Conservation (phyloP, 2,797 vertebrate species). For the Epinephelus coioides region DNA sequence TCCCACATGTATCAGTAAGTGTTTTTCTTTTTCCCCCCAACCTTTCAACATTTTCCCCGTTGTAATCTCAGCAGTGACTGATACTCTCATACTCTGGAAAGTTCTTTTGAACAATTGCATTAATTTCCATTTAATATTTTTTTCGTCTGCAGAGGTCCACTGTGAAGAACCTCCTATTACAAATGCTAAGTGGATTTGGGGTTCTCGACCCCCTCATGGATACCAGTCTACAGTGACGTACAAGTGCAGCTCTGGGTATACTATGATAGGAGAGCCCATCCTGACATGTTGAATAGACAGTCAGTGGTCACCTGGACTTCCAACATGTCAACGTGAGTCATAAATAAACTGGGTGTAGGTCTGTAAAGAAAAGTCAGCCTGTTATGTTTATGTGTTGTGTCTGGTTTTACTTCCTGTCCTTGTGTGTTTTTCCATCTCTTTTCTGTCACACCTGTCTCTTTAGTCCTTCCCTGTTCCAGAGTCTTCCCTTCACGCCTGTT, state of each 20-base stretch:
- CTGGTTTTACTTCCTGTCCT: too few relatives aligned
- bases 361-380: not conserved
- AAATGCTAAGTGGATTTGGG: too few relatives aligned
- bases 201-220: constrained; percentile 23
- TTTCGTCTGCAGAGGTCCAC: too few relatives aligned
- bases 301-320: constrained; percentile 60
- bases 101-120: not conserved
- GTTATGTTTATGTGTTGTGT: not conserved
- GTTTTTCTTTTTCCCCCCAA: not conserved
- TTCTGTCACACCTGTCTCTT: too few relatives aligned
- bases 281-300: constrained; percentile 32
- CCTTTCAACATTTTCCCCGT: not conserved
- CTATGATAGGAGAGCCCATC: not conserved
- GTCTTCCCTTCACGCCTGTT: too few relatives aligned
- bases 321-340: constrained; percentile 70
- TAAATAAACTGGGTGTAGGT: not conserved
- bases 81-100: not conserved
- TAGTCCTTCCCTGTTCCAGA: too few relatives aligned
- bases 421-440: too few relatives aligned
- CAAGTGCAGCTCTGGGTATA: constrained; percentile 13
- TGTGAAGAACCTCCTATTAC: too few relatives aligned
- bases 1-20: constrained; percentile 62
- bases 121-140: too few relatives aligned
- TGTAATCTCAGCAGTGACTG: not conserved
- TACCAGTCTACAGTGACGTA: constrained; percentile 1